These are phyloP conservation scores for Chromis chromis DNA, from an alignment of 2,797 vertebrate species.

Conservation along the genomic window DNA sequence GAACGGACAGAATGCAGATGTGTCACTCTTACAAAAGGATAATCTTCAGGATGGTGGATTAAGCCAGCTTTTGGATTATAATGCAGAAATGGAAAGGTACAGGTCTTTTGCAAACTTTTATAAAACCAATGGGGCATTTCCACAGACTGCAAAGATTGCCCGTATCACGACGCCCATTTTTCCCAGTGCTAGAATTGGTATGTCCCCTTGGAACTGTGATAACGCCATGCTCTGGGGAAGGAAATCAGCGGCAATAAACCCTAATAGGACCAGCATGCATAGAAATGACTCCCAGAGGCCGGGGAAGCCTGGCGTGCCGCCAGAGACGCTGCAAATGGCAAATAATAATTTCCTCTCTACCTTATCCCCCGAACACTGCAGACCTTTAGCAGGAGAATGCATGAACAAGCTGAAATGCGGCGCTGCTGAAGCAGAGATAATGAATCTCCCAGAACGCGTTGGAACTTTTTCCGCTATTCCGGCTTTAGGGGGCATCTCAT, in stretches of 20 bases:
- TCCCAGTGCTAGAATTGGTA: slow-evolving; percentile 94
- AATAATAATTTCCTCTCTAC: slow-evolving; percentile 97
- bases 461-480: slow-evolving; percentile 97
- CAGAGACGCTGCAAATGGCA: slow-evolving; percentile 96
- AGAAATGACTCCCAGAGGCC: slow-evolving; percentile 95
- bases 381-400: slow-evolving; percentile 96
- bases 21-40: slow-evolving; percentile 95
- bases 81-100: slow-evolving; percentile 97
- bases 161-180: slow-evolving; percentile 97
- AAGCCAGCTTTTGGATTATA: slow-evolving; percentile 98
- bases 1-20: slow-evolving; percentile 90
- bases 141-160: slow-evolving; percentile 95
- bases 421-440: slow-evolving; percentile 95
- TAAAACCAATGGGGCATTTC: slow-evolving; percentile 95
- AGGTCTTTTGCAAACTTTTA: slow-evolving; percentile 97
- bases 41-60: slow-evolving; percentile 95
- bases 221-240: slow-evolving; percentile 95
- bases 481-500: slow-evolving; percentile 97
- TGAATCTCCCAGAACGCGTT: slow-evolving; percentile 98
- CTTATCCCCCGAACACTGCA: slow-evolving; percentile 96
- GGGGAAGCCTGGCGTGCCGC: slow-evolving; percentile 93
- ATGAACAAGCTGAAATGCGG: slow-evolving; percentile 99
- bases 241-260: slow-evolving; percentile 87
- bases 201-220: slow-evolving; percentile 98
- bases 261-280: slow-evolving; percentile 93